phyloP scores from a whole-genome alignment of 2,888 invertebrate species.

The Trissolcus japonicus region DNA sequence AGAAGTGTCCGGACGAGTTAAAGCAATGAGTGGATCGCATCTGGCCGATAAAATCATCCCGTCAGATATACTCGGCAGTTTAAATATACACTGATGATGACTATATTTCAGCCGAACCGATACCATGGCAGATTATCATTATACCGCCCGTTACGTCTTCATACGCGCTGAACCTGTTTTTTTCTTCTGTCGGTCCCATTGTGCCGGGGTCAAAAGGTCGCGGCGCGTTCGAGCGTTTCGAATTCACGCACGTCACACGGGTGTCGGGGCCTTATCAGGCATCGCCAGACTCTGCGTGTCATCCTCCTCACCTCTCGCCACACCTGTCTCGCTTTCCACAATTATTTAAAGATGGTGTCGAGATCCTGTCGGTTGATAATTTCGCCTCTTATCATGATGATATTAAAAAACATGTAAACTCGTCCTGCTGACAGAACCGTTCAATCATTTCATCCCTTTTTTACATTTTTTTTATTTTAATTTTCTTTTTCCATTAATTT shows the following conservation, averaged over 20 bases:
- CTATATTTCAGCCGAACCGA: too few species aligned
- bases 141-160: slow-evolving; percentile 39
- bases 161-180: slow-evolving; percentile 11
- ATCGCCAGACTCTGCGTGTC: slow-evolving; percentile 20
- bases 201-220: slow-evolving; percentile 27
- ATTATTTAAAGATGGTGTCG: slow-evolving; percentile 56
- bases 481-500: slow-evolving; percentile 14
- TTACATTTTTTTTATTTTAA: too few species aligned
- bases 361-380: slow-evolving; percentile 57
- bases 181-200: not conserved
- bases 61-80: too few species aligned
- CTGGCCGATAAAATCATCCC: too few species aligned
- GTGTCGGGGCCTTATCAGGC: slow-evolving; percentile 18
- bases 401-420: slow-evolving; percentile 51
- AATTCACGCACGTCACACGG: slow-evolving; percentile 45
- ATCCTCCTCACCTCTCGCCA: slow-evolving; percentile 16
- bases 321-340: slow-evolving; percentile 52
- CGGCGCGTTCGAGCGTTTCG: slow-evolving; percentile 25
- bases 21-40: too few species aligned
- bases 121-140: slow-evolving; percentile 6
- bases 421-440: slow-evolving; percentile 36
- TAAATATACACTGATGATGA: too few species aligned
- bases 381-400: slow-evolving; percentile 51
- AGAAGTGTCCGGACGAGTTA: too few species aligned
- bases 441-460: not conserved